Evolutionary conservation across 1,140 invertebrate genomes (phyloP), one percentile per base, ranked within the genome.

Genomic region (Tachypleus tridentatus): DNA sequence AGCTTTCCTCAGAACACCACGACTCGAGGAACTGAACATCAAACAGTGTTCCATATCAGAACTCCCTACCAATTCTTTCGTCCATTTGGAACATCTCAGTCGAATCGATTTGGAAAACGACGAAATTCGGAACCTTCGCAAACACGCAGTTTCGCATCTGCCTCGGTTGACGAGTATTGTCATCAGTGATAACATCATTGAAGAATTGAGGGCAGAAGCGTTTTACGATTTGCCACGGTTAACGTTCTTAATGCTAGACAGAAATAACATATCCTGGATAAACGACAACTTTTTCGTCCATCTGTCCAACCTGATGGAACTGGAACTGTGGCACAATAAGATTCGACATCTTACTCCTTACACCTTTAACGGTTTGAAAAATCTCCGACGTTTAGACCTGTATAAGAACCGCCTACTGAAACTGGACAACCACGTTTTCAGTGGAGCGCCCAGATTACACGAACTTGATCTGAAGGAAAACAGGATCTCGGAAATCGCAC

Each of bases 161-260:
- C 81, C 81, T 8, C 89, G 86, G 74, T 78, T 99, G 60, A 88
- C 88, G 72, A 83, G 94, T 69, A 78, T 98, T 3, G 96, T 98
- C 80, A 79, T 98, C 4, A 91, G 89, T 73, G 86, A 93, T 70
- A 99, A 98, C 81, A 83, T 89, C 73, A 91, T 98, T 48, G 83
- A 82, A 58, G 93, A 96, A 78, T 74, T 96, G 4, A 9, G 57
- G 3, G 58, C 52, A 3, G 56, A 63, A 6, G 11, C 67, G 3
- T 54, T 68, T 7, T 52, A n/a, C 4, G 49, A 50, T 4, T 8
- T 68, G 4, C 51, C n/a, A 3, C 53, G 63, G 10, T 54, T 68
- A 3, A 57, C 60, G 47, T 8, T 60, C 3, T 51, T 68, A 11
- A 63, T 57, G 4, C 7, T 68, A 9, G 67, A 68, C 3, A 47